These are phyloP conservation scores for Pocillopora meandrina DNA, from an alignment of 92 coral and sea anemone species.

Conservation along the genomic window DNA sequence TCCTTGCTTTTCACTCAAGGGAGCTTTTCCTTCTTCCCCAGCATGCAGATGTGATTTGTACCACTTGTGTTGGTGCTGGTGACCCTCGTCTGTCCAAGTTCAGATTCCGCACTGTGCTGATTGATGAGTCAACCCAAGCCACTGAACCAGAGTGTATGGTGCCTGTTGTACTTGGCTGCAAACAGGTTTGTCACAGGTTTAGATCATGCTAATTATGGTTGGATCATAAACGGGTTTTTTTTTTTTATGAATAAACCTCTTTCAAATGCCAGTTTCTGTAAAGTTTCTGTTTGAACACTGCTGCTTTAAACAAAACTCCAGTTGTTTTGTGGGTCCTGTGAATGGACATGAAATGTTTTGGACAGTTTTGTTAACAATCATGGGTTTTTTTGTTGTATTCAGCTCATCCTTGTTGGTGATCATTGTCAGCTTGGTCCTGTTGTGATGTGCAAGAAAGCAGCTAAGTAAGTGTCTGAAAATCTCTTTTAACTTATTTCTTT, in stretches of 20 bases:
- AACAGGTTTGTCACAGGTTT: constrained; percentile 65
- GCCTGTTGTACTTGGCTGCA: constrained; percentile 96
- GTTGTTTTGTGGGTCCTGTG: no score
- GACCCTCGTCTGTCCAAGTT: constrained; percentile 99
- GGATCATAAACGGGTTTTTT: no score
- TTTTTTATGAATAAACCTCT: no score
- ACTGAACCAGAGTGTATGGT: constrained; percentile 99
- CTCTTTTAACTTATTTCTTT: not conserved
- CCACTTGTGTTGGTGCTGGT: constrained; percentile 99
- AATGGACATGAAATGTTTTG: no score
- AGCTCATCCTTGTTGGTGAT: constrained; percentile 98
- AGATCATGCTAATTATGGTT: no score
- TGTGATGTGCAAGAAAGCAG: constrained; percentile 99
- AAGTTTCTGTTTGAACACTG: no score
- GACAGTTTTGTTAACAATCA: no score
- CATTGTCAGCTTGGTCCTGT: constrained; percentile 99
- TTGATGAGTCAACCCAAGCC: constrained; percentile 98
- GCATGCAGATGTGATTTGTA: constrained; percentile 99
- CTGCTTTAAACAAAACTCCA: no score
- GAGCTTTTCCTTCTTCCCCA: constrained; percentile 9
- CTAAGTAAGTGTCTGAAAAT: constrained; percentile 72
- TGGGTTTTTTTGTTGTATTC: not conserved
- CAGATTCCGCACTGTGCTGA: constrained; percentile 95
- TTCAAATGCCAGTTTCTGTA: no score
- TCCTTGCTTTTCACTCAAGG: not conserved